Base-by-base conservation (phyloP, 2,113 vertebrate species). In the Rhynchopsitta pachyrhyncha region DNA sequence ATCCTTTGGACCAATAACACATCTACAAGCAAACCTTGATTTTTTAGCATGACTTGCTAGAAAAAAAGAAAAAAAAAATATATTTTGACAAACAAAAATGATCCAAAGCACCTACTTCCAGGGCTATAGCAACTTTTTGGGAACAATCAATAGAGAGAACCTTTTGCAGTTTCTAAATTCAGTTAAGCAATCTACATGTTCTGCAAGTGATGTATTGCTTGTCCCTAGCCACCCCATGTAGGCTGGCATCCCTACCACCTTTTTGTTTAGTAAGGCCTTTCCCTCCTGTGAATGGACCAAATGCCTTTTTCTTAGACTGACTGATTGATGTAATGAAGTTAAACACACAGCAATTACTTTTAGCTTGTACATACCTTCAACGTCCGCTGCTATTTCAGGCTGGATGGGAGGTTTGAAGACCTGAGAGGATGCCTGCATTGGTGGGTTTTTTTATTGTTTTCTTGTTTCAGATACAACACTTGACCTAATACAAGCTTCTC, bases 171-270 rank as follows among this genome's bases (percentile, higher is more conserved):
- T 86, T 78, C 25, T 63, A 29, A 44, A 74, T 57, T 28, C 44
- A 44, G 37, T 39, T 0, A 68, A 73, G 7, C 9, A 88, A 9
- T 6, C 2, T 70, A 4, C 44, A 5, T 16, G 8, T 70, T 78
- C 33, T 71, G n/a, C 33, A 57, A 33, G 7, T 12, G 63, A 39
- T 18, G 3, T 23, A 31, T n/a, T 33, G 23, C 60, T 31, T 35
- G 5, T 68, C 16, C 33, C 13, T 59, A 10, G 42, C 6, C 0
- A 2, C 1, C 28, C 17, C 0, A 0, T 4, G 68, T 13, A 77
- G 4, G 4, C 24, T 52, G 19, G 4, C 22, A 44, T 50, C 24
- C 46, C 62, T 55, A n/a, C 13, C 14, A 20, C 27, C 3, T 46
- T 57, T 55, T 20, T 60, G n/a, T 24, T 39, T 62, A 33, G 8